Conservation (phyloP, 2,888 invertebrate species). For the Ophonus ardosiacus region DNA sequence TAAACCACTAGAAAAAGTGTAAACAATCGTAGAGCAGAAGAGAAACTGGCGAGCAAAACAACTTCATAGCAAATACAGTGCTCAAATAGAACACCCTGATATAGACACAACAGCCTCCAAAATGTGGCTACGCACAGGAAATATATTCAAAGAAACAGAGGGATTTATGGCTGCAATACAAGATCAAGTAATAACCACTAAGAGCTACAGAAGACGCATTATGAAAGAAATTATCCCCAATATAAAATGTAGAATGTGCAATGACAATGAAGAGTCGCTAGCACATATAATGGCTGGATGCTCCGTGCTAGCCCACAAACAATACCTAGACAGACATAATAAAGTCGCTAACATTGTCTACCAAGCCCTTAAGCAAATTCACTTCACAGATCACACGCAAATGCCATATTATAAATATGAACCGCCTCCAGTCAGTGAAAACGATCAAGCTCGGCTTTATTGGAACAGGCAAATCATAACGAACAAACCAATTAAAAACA, state of each 20-base stretch:
- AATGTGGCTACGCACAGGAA: background rate
- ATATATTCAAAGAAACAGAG: background rate
- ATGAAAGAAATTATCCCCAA: background rate
- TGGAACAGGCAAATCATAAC: conserved; percentile 51
- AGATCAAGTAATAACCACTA: background rate
- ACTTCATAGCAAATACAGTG: background rate
- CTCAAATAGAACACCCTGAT: background rate
- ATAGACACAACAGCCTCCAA: background rate
- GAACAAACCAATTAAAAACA: conserved; percentile 9
- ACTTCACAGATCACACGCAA: background rate
- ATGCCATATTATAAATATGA: conserved; percentile 41
- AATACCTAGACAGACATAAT: conserved; percentile 20
- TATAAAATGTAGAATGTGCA: background rate
- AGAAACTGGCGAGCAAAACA: background rate
- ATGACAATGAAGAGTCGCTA: background rate
- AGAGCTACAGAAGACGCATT: background rate
- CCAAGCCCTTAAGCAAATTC: too few relatives aligned
- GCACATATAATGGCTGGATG: conserved; percentile 45
- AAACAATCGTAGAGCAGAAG: too few relatives aligned
- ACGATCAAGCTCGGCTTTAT: background rate
- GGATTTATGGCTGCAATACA: background rate
- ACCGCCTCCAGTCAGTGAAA: background rate
- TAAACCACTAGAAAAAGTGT: too few relatives aligned
- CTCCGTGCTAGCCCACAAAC: conserved; percentile 35
- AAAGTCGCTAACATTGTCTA: conserved; percentile 45